phyloP scores from a whole-genome alignment of 2,797 vertebrate species.

The Rhodeus uyekii region DNA sequence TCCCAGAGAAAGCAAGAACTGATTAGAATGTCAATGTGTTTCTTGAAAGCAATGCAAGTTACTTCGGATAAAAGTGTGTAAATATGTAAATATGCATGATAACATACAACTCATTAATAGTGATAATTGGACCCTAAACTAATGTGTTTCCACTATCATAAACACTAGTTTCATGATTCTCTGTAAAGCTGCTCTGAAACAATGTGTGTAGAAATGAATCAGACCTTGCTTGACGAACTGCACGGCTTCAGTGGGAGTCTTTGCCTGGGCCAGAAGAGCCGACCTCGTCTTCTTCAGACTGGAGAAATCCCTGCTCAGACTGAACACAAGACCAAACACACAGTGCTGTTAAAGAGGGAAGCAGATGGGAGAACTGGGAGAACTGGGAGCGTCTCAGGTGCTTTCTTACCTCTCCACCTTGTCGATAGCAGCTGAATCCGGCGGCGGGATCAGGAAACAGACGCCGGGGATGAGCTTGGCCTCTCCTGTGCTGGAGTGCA shows the following conservation, averaged over 20 bases:
- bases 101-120: not conserved
- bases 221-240: slow-evolving; percentile 64
- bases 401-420: slow-evolving; percentile 77
- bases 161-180: not conserved
- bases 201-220: not conserved
- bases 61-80: too few relatives aligned
- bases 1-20: too few relatives aligned
- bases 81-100: not conserved
- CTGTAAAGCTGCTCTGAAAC: not conserved
- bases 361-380: not conserved
- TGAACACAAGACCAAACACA: slow-evolving; percentile 63
- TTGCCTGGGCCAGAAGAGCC: slow-evolving; percentile 62
- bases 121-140: not conserved
- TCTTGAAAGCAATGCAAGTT: too few relatives aligned
- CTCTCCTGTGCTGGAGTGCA: slow-evolving; percentile 73
- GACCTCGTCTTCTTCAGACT: slow-evolving; percentile 77
- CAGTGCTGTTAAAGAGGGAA: not conserved
- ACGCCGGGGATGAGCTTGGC: slow-evolving; percentile 79
- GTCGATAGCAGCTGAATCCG: slow-evolving; percentile 80
- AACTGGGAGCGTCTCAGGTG: not conserved
- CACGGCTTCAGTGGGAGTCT: slow-evolving; percentile 61
- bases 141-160: not conserved
- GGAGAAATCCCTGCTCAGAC: slow-evolving; percentile 80
- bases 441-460: slow-evolving; percentile 86
- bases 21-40: too few relatives aligned